These are phyloP conservation scores for Pterocles gutturalis DNA, from an alignment of 2,113 vertebrate genomes.

Conservation along the genomic window DNA sequence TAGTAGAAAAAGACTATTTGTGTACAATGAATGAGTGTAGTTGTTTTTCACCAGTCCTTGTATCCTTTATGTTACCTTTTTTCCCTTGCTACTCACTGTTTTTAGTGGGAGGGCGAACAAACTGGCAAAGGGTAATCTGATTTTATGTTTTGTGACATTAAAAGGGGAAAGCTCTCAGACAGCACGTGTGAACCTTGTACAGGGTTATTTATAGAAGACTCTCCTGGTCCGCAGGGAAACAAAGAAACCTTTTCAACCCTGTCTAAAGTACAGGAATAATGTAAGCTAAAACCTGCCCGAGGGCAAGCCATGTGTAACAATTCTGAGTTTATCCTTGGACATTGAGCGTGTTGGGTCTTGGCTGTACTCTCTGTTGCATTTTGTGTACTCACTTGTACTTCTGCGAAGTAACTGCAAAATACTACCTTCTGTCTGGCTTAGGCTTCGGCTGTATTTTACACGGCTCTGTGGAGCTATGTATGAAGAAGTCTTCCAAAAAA, in stretches of 20 bases:
- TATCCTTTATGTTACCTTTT: not conserved
- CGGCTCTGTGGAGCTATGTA: fast-evolving
- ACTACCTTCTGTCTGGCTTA: not conserved
- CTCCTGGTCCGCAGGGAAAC: not conserved
- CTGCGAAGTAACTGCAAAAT: not conserved
- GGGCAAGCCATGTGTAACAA: not conserved
- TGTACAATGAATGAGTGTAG: not conserved
- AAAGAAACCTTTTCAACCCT: slow-evolving; percentile 47
- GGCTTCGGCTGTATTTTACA: not conserved
- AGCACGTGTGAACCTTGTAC: not conserved
- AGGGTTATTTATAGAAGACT: slow-evolving; percentile 19
- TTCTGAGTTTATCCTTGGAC: slow-evolving; percentile 34
- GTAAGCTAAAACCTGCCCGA: slow-evolving; percentile 25
- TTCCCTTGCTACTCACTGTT: not conserved
- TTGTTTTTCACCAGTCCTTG: not conserved
- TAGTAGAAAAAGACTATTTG: not conserved
- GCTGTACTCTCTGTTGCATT: not conserved
- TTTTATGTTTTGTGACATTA: not conserved
- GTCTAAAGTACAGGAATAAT: slow-evolving; percentile 19
- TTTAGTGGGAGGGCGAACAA: not conserved
- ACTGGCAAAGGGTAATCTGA: not conserved
- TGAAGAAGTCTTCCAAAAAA: not conserved
- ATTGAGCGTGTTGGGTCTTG: not conserved
- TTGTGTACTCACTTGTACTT: not conserved
- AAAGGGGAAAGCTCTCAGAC: not conserved